Evolutionary conservation across 2,888 invertebrate species (phyloP).

Genomic region (Drosophila diplacantha): DNA sequence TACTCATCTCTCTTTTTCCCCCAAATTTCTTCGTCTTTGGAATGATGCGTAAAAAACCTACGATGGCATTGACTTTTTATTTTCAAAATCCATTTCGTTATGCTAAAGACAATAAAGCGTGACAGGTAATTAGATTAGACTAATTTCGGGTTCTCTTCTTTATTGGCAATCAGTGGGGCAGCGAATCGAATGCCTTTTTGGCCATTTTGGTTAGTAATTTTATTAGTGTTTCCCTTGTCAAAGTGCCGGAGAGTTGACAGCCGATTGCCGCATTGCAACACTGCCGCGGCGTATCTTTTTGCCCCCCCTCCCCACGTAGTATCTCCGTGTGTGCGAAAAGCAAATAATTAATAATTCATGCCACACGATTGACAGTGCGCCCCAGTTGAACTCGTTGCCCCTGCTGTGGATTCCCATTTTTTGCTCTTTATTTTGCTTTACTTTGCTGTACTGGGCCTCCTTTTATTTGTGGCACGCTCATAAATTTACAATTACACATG

Average conservation of each 20-base stretch:
- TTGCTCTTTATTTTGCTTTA: constrained; percentile 27
- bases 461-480: constrained; percentile 50
- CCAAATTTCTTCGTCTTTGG: constrained; percentile 1
- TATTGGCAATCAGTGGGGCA: constrained; percentile 56
- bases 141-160: constrained; percentile 67
- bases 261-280: constrained; percentile 69
- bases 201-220: constrained; percentile 62
- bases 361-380: constrained; percentile 67
- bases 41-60: constrained; percentile 17
- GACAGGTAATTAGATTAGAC: constrained; percentile 75
- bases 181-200: constrained; percentile 19
- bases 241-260: constrained; percentile 43
- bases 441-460: constrained; percentile 31
- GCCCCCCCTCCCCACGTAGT: constrained; percentile 4
- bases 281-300: constrained; percentile 31
- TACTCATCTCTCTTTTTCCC: constrained; percentile 15
- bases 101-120: constrained; percentile 64
- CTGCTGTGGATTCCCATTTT: constrained; percentile 7
- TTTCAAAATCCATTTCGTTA: constrained; percentile 45
- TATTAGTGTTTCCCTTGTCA: constrained; percentile 60
- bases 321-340: constrained; percentile 51
- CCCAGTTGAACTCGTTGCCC: constrained; percentile 55
- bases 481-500: constrained; percentile 72
- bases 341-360: constrained; percentile 75
- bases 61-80: constrained; percentile 23